These are phyloP conservation scores for Bursaphelenchus okinawaensis DNA, from an alignment of 2,888 invertebrate species.

Conservation along the genomic window DNA sequence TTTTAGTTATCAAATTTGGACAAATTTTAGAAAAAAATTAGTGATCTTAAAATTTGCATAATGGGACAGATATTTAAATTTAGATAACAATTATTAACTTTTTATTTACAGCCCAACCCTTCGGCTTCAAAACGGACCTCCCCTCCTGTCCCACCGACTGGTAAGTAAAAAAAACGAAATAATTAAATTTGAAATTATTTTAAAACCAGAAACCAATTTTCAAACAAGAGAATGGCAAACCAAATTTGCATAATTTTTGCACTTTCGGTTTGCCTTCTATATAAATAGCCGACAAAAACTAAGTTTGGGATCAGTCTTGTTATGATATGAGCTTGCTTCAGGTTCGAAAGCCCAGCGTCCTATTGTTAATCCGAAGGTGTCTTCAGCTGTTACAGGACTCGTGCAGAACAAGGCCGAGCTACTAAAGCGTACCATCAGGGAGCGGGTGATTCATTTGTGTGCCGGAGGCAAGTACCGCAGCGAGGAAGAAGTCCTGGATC, in stretches of 20 bases:
- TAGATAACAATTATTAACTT: not conserved
- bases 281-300: not conserved
- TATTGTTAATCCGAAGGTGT: not conserved
- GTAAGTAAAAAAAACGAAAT: not conserved
- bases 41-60: too few relatives aligned
- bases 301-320: not conserved
- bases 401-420: constrained; percentile 20
- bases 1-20: too few relatives aligned
- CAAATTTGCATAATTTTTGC: not conserved
- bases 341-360: not conserved
- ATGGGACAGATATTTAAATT: too few relatives aligned
- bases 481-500: constrained; percentile 27
- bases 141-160: not conserved
- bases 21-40: too few relatives aligned
- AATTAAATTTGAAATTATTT: too few relatives aligned
- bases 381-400: not conserved
- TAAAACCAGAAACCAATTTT: too few relatives aligned
- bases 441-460: constrained; percentile 37
- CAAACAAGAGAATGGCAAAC: not conserved
- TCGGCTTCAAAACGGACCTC: not conserved
- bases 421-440: constrained; percentile 29
- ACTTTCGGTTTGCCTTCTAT: not conserved
- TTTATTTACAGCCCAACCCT: not conserved
- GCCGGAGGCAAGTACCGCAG: constrained; percentile 33
- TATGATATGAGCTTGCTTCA: not conserved